Evolutionary conservation across 2,888 invertebrate species (phyloP).

Genomic region (Tinea semifulvella): DNA sequence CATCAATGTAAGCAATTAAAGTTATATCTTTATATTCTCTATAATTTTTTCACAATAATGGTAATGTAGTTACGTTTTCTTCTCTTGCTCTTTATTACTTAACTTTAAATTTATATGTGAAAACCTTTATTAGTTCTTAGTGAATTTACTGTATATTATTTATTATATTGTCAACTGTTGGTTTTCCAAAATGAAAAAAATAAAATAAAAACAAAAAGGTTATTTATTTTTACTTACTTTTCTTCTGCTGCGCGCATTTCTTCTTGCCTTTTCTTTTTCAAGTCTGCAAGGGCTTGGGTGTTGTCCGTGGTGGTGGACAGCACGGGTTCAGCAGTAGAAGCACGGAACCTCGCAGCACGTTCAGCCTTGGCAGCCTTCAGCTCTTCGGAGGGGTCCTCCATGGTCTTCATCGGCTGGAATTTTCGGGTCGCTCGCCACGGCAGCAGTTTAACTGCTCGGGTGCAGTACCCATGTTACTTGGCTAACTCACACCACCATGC

Average conservation of each 20-base stretch:
- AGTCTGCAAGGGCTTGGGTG: slow-evolving; percentile 53
- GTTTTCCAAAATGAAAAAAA: too few relatives aligned
- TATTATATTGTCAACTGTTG: too few relatives aligned
- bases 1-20: not conserved
- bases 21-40: too few relatives aligned
- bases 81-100: too few relatives aligned
- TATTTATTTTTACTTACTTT: slow-evolving; percentile 42
- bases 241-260: slow-evolving; percentile 71
- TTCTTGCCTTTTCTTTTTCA: slow-evolving; percentile 67
- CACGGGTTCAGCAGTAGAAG: slow-evolving; percentile 55
- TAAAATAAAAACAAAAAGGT: not conserved
- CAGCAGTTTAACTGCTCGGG: slow-evolving; percentile 67
- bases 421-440: slow-evolving; percentile 75
- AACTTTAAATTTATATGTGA: too few relatives aligned
- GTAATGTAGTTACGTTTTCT: too few relatives aligned
- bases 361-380: slow-evolving; percentile 71
- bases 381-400: slow-evolving; percentile 69
- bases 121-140: too few relatives aligned
- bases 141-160: too few relatives aligned
- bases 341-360: slow-evolving; percentile 67
- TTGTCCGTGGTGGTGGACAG: slow-evolving; percentile 56
- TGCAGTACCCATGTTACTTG: not conserved
- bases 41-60: too few relatives aligned
- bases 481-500: slow-evolving; percentile 10
- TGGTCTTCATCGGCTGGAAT: slow-evolving; percentile 67